Evolutionary conservation across 2,888 invertebrate species (phyloP).

Genomic region (Atethmia centrago): DNA sequence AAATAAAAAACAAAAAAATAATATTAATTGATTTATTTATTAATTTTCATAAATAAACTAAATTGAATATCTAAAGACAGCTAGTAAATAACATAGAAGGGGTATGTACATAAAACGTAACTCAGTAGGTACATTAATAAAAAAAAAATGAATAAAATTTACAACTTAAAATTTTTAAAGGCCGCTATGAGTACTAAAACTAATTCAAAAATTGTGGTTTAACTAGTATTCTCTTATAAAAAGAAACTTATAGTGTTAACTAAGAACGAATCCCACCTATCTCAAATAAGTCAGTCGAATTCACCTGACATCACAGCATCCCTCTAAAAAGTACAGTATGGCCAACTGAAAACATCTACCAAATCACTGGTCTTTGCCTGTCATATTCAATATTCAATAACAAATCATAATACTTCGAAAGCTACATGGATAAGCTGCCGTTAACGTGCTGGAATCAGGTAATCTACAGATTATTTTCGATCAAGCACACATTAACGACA

Average conservation of each 20-base stretch:
- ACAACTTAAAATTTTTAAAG: slow-evolving; percentile 85
- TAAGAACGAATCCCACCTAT: slow-evolving; percentile 74
- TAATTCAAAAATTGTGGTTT: slow-evolving; percentile 72
- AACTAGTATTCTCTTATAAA: slow-evolving; percentile 71
- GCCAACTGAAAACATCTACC: slow-evolving; percentile 70
- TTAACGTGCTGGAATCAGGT: slow-evolving; percentile 18
- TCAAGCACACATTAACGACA: slow-evolving; percentile 33
- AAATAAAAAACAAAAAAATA: slow-evolving; percentile 78
- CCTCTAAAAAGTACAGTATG: slow-evolving; percentile 73
- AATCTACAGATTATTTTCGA: slow-evolving; percentile 7
- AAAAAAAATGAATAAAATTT: slow-evolving; percentile 85
- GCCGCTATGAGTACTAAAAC: slow-evolving; percentile 76
- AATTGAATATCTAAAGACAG: slow-evolving; percentile 86
- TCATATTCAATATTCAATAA: slow-evolving; percentile 50
- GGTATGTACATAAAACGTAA: slow-evolving; percentile 87
- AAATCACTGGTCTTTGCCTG: slow-evolving; percentile 65
- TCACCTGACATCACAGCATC: slow-evolving; percentile 79
- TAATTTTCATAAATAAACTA: slow-evolving; percentile 88
- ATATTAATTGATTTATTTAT: slow-evolving; percentile 88
- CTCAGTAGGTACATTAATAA: slow-evolving; percentile 76
- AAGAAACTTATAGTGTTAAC: slow-evolving; percentile 71
- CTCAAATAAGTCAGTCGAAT: slow-evolving; percentile 81
- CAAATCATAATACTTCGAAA: slow-evolving; percentile 58
- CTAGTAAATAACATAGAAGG: slow-evolving; percentile 84
- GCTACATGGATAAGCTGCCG: slow-evolving; percentile 30